Conservation (phyloP, 2,113 vertebrate genomes). For the Uria lomvia region DNA sequence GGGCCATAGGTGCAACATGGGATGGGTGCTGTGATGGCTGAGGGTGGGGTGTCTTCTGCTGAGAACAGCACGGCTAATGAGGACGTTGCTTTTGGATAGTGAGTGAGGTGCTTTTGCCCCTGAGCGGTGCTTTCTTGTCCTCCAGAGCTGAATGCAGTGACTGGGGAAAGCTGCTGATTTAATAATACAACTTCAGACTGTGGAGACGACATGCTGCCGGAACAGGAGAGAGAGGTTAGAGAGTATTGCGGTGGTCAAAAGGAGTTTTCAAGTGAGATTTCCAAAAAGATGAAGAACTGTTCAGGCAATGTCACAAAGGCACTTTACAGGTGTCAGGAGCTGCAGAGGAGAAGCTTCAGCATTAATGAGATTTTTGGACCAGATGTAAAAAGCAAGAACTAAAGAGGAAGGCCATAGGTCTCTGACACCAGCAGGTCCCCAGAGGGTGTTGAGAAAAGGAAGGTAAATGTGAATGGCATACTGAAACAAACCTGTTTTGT, state of each 20-base stretch:
- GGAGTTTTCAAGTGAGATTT: not conserved
- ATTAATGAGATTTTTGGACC: not conserved
- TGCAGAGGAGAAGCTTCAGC: not conserved
- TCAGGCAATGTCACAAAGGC: not conserved
- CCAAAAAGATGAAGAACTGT: not conserved
- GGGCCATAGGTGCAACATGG: rapidly evolving
- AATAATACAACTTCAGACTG: not conserved
- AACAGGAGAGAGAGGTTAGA: not conserved
- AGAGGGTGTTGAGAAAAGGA: not conserved
- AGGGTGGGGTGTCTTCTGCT: not conserved
- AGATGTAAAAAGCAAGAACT: not conserved
- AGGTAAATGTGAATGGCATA: not conserved
- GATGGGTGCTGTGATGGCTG: not conserved
- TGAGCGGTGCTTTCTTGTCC: not conserved
- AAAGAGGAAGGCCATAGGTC: not conserved
- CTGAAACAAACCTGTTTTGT: not conserved
- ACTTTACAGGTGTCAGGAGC: not conserved
- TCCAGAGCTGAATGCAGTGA: not conserved
- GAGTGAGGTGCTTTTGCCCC: not conserved
- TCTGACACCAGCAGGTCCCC: not conserved
- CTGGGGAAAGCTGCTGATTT: not conserved
- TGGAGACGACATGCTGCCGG: not conserved
- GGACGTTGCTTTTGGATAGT: not conserved
- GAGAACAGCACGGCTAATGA: not conserved
- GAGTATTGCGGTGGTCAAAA: not conserved